A percentile compares a stretch with the other conserved stretches of the same genome.
Evolutionary conservation across 2,113 vertebrate species (phyloP).

Genomic region (Phaetusa simplex): DNA sequence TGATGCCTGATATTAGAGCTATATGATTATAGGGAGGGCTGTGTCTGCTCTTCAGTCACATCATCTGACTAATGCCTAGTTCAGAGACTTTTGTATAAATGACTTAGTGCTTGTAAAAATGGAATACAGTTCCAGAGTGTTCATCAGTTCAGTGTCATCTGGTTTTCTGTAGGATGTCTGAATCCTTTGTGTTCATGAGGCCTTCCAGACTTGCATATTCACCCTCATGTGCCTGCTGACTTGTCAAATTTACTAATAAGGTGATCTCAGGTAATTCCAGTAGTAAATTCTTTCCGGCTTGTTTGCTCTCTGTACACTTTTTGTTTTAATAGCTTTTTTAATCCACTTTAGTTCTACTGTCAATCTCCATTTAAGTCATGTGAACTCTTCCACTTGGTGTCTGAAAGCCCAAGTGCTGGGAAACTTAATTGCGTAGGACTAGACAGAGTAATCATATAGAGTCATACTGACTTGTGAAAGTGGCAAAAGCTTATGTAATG

Average conservation of each 20-base stretch:
- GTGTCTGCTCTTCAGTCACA: not conserved
- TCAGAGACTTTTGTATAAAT: not conserved
- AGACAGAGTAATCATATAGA: not conserved
- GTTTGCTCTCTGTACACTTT: not conserved
- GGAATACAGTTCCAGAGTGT: not conserved
- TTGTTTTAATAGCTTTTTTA: not conserved
- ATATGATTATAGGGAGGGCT: not conserved
- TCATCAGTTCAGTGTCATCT: not conserved
- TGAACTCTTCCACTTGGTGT: not conserved
- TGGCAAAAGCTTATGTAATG: not conserved
- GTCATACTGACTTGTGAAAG: not conserved
- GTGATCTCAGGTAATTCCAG: not conserved
- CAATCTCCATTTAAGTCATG: not conserved
- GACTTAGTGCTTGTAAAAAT: not conserved
- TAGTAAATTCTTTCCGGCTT: not conserved
- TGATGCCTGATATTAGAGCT: not conserved
- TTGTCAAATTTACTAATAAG: not conserved
- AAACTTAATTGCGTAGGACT: not conserved
- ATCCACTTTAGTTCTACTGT: not conserved
- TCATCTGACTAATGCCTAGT: not conserved
- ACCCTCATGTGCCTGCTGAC: not conserved
- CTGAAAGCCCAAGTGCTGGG: not conserved
- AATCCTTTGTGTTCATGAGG: not conserved
- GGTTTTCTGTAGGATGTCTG: not conserved
- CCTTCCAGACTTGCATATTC: not conserved